Evolutionary conservation across 2,113 vertebrate species (phyloP), one percentile per base, ranked within the genome.

Genomic region (Phylloscopus trochiloides): DNA sequence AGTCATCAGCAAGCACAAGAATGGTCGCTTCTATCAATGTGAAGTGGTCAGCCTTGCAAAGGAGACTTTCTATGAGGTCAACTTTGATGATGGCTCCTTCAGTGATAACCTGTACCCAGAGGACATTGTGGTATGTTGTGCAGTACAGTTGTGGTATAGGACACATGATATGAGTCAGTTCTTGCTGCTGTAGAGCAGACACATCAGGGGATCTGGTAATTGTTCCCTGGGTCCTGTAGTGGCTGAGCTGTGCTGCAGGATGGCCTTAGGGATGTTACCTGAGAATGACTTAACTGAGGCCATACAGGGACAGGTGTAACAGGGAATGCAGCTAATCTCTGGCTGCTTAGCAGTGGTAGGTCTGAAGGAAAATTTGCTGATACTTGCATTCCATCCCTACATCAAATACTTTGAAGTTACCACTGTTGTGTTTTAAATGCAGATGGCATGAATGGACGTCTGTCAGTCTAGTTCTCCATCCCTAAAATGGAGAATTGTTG

Each of bases 1-100:
- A 68, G 99, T 99, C 43, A 99, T 99, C 57, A 99, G 99, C 97
- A 99, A 99, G 95, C 99, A 99, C 97, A 99, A 99, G 97, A 99
- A 99, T 0, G 99, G 99, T 28, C 99, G 99, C 48, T 99, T 99
- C 97, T 99, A 99, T 97, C 99, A 99, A 45, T 99, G 99, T 42
- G 99, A 99, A 80, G 99, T 99, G 95, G 98, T 99, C 90, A 99
- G 98, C 94, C 98, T 99, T 82, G 98, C 98, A 43, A 99, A 99
- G 25, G 99, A 99, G 97, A 99, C 99, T 11, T 99, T 99, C 97
- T 99, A 99, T 0, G 99, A 99, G 95, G 99, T 99, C 97, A 99
- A 99, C 97, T 99, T 99, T 15, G 99, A 99, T 45, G 99, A 99
- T 21, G 99, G 99, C 32, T 99, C 99, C 94, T 99, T 99, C 97